Percentiles rank a stretch among this genome's conserved stretches.
Conservation (phyloP, 2,113 vertebrate species). For the Passer montanus region DNA sequence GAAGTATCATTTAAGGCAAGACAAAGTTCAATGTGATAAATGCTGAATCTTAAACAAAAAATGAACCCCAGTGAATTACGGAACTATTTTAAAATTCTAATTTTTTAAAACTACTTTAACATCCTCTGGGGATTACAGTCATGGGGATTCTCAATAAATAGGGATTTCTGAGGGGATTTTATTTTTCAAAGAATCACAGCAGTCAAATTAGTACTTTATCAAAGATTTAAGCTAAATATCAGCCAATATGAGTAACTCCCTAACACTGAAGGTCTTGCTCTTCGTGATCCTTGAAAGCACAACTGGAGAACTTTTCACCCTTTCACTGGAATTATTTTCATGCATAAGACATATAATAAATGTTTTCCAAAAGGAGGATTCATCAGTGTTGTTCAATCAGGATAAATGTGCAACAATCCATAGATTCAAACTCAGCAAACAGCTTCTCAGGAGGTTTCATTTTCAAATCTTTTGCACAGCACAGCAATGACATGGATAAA, state of each 20-base stretch:
- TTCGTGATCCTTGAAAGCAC: background rate
- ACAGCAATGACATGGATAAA: background rate
- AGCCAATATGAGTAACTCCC: background rate
- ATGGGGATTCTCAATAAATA: background rate
- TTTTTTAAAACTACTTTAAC: background rate
- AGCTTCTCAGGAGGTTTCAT: background rate
- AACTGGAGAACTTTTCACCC: background rate
- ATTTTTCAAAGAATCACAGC: background rate
- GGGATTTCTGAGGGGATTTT: background rate
- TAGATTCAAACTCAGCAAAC: background rate
- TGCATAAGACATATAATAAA: background rate
- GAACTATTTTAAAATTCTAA: background rate
- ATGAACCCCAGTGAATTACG: background rate
- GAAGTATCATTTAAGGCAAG: background rate
- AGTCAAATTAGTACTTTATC: background rate
- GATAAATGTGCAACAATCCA: background rate
- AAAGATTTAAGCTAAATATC: background rate
- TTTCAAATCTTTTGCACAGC: background rate
- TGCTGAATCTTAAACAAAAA: background rate
- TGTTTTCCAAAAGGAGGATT: background rate
- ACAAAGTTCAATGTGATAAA: background rate
- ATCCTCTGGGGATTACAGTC: background rate
- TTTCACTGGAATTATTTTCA: background rate
- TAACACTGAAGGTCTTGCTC: background rate
- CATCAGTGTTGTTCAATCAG: background rate